Evolutionary conservation across 2,113 vertebrate genomes (phyloP).

Genomic region (Sitta europaea): DNA sequence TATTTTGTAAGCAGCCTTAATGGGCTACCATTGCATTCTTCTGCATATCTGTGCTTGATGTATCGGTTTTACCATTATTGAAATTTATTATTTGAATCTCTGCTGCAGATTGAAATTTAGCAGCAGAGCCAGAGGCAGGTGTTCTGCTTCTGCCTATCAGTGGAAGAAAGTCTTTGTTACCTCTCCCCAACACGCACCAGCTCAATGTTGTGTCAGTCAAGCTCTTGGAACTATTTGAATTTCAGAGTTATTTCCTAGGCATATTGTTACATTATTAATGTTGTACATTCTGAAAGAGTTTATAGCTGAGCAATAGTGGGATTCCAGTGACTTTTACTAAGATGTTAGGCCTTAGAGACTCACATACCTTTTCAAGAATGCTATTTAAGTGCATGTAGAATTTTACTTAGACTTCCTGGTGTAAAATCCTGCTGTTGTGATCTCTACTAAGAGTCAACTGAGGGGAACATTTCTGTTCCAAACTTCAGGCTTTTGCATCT

Average conservation of each 20-base stretch:
- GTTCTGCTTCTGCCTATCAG: not conserved
- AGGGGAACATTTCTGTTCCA: not conserved
- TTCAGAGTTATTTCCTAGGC: not conserved
- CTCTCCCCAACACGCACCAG: not conserved
- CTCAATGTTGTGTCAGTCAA: not conserved
- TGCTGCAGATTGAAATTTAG: not conserved
- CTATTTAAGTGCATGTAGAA: not conserved
- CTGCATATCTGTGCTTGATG: fast-evolving
- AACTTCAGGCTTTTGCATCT: not conserved
- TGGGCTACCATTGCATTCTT: not conserved
- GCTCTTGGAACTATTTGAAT: not conserved
- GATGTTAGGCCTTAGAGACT: not conserved
- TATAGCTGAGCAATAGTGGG: not conserved
- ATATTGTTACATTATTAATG: not conserved
- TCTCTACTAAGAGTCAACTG: not conserved
- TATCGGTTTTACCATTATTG: not conserved
- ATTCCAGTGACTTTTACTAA: not conserved
- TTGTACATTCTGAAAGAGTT: not conserved
- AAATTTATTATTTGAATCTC: too few species aligned
- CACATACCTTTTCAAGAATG: not conserved
- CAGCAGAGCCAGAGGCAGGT: not conserved
- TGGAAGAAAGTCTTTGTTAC: not conserved
- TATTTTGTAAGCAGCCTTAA: not conserved
- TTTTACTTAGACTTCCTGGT: not conserved
- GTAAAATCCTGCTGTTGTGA: not conserved